Conservation (phyloP, 2,113 vertebrate genomes). For the Litocranius walleri region DNA sequence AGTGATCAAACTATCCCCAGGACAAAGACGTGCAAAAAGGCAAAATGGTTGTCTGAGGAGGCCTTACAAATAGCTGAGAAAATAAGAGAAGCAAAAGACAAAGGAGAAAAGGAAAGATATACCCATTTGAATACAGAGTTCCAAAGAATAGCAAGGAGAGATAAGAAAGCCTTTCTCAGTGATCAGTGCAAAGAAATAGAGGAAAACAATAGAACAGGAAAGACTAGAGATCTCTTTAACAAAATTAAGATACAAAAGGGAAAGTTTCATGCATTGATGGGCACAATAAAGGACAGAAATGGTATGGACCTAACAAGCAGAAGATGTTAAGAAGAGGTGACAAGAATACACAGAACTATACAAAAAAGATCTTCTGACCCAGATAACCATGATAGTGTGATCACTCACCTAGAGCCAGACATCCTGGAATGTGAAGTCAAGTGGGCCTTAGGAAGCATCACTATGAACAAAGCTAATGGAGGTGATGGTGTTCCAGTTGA, state of each 20-base stretch:
- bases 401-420: background rate
- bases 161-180: background rate
- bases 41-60: background rate
- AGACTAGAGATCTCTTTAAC: background rate
- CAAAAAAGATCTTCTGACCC: background rate
- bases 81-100: background rate
- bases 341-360: background rate
- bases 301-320: background rate
- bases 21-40: background rate
- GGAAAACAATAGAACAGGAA: background rate
- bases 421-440: background rate
- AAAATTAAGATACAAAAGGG: background rate
- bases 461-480: background rate
- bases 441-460: background rate
- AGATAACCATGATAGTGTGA: background rate
- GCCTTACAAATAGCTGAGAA: background rate
- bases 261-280: background rate
- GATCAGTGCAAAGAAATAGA: background rate
- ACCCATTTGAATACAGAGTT: background rate
- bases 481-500: background rate
- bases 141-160: background rate
- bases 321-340: background rate
- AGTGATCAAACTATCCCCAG: background rate
- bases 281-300: background rate
- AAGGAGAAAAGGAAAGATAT: background rate